phyloP scores from a whole-genome alignment of 2,113 vertebrate species.

The Salvator merianae region DNA sequence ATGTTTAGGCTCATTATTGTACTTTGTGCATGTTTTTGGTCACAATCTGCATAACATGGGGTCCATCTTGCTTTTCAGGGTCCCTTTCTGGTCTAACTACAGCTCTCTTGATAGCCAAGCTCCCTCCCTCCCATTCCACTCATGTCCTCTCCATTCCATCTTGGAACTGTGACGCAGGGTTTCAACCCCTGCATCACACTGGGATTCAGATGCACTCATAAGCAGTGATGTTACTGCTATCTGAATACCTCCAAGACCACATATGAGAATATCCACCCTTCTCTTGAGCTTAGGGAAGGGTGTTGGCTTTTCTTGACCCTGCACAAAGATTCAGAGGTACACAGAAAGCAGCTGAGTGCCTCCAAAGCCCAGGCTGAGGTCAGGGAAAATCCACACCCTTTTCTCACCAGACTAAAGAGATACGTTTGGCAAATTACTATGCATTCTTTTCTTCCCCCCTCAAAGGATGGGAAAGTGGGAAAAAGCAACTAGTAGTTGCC shows the following conservation, averaged over 20 bases:
- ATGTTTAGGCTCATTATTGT: too few species aligned
- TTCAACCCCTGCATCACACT: background rate
- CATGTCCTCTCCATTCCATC: too few species aligned
- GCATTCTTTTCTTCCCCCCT: background rate
- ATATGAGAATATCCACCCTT: background rate
- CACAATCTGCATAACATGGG: too few species aligned
- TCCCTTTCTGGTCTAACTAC: too few species aligned
- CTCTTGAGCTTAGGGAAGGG: background rate
- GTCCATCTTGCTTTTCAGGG: too few species aligned
- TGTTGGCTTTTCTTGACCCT: background rate
- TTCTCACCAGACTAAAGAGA: background rate
- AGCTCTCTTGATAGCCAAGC: too few species aligned
- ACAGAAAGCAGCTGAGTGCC: background rate
- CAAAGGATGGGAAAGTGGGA: background rate
- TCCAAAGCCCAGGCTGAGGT: background rate
- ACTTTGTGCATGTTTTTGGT: too few species aligned
- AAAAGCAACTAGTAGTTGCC: background rate
- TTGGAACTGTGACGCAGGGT: background rate
- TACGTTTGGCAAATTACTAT: background rate
- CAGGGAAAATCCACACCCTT: background rate
- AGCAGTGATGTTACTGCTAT: background rate
- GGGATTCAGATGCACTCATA: background rate
- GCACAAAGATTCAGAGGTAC: background rate
- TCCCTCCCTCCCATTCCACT: too few species aligned
- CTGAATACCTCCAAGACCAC: background rate